Conservation (phyloP, 2,113 vertebrate genomes). For the Proterorhinus semilunaris region DNA sequence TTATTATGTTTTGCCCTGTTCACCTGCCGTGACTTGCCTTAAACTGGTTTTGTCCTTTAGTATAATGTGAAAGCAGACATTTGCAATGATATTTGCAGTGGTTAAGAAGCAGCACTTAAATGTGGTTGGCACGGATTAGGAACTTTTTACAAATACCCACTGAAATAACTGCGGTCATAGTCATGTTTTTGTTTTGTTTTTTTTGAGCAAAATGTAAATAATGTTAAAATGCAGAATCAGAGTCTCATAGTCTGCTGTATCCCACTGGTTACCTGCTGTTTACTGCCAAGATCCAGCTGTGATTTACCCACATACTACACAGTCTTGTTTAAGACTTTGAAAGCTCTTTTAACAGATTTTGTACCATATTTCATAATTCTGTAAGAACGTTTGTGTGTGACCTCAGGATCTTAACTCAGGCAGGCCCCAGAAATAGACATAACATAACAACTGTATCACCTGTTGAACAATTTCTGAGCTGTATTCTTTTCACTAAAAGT, state of each 20-base stretch:
- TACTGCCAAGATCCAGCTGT: constrained; percentile 13
- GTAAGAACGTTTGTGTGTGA: no score
- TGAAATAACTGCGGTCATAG: not conserved
- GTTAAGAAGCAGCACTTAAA: not conserved
- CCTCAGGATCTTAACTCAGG: no score
- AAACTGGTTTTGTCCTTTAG: no score
- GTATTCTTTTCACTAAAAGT: not conserved
- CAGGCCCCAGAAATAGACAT: no score
- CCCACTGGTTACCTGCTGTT: constrained; percentile 54
- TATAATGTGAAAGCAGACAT: no score
- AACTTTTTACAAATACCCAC: constrained; percentile 16
- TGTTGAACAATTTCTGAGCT: no score
- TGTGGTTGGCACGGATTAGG: not conserved
- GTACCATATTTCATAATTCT: not conserved
- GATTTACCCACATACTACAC: constrained; percentile 36
- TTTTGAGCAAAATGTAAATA: constrained; percentile 11
- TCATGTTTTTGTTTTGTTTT: constrained; percentile 2
- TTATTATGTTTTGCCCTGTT: no score
- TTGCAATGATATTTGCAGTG: no score
- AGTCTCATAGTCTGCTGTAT: constrained; percentile 13
- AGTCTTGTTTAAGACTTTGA: not conserved
- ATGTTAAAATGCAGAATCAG: constrained; percentile 10
- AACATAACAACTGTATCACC: no score
- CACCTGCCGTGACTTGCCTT: no score
- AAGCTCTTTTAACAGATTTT: constrained; percentile 28